Conservation (phyloP, 2,888 invertebrate genomes). For the Spialia ferax region DNA sequence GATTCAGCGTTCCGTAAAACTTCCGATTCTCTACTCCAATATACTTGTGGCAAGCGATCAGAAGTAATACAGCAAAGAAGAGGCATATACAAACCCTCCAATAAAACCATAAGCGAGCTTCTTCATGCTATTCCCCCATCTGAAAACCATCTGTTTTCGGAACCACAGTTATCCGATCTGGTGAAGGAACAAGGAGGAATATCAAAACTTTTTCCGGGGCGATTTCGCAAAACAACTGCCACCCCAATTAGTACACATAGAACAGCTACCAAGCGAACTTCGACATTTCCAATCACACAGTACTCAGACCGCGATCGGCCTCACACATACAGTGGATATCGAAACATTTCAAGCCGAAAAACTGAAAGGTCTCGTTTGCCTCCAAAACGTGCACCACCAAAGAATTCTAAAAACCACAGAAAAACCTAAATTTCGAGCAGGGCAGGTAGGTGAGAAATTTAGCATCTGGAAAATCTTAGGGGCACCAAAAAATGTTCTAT, state of each 20-base stretch:
- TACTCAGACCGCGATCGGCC: too few species aligned
- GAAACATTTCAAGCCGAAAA: neutral
- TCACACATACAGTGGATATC: too few species aligned
- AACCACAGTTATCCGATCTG: neutral
- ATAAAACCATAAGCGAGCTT: neutral
- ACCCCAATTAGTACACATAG: neutral
- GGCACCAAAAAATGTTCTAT: neutral
- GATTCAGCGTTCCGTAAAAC: neutral
- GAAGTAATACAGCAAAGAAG: slow-evolving; percentile 1
- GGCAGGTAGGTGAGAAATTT: neutral
- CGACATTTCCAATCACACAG: too few species aligned
- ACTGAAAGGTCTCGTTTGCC: neutral
- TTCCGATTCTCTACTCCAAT: neutral
- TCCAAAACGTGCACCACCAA: neutral
- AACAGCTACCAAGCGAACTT: too few species aligned
- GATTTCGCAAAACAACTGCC: neutral
- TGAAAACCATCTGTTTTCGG: neutral
- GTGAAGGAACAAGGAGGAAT: neutral
- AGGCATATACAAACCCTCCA: neutral
- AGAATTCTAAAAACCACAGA: neutral
- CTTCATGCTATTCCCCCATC: neutral
- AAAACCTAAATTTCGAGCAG: neutral
- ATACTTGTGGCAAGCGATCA: neutral
- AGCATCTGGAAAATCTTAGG: neutral
- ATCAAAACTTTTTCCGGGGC: neutral